phyloP scores from a whole-genome alignment of 2,888 invertebrate species.

The Oxyteleia sp. region DNA sequence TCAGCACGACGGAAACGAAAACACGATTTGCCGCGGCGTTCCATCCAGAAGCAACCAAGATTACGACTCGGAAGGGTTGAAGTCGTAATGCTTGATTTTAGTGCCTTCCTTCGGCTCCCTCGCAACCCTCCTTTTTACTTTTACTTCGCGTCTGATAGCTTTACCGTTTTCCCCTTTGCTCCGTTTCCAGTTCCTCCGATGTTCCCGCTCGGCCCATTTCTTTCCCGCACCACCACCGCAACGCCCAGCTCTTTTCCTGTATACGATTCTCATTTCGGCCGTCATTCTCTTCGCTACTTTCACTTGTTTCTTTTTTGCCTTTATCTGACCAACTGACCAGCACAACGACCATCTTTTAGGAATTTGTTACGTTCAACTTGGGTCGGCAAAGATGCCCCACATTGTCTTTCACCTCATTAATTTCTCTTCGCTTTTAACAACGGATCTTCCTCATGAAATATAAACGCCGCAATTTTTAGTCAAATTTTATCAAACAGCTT shows the following conservation, averaged over 20 bases:
- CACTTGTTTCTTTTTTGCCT: constrained; percentile 73
- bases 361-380: constrained; percentile 57
- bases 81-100: constrained; percentile 84
- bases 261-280: constrained; percentile 69
- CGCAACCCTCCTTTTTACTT: constrained; percentile 77
- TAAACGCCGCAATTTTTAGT: too few species aligned
- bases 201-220: constrained; percentile 69
- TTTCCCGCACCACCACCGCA: constrained; percentile 60
- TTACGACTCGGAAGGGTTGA: constrained; percentile 84
- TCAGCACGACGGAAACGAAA: constrained; percentile 82
- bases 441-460: too few species aligned
- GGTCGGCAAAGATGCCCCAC: constrained; percentile 37
- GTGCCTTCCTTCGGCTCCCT: constrained; percentile 78
- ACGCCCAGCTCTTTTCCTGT: constrained; percentile 56
- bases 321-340: constrained; percentile 80
- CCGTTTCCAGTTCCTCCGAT: constrained; percentile 62
- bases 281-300: constrained; percentile 70
- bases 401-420: constrained; percentile 41
- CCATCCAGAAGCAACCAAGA: constrained; percentile 80
- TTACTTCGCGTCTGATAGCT: constrained; percentile 73
- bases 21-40: constrained; percentile 80
- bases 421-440: too few species aligned
- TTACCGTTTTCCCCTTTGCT: constrained; percentile 70
- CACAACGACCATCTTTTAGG: constrained; percentile 75
- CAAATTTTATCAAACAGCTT: too few species aligned